Conservation (phyloP, 2,113 vertebrate genomes). For the Peromyscus californicus region DNA sequence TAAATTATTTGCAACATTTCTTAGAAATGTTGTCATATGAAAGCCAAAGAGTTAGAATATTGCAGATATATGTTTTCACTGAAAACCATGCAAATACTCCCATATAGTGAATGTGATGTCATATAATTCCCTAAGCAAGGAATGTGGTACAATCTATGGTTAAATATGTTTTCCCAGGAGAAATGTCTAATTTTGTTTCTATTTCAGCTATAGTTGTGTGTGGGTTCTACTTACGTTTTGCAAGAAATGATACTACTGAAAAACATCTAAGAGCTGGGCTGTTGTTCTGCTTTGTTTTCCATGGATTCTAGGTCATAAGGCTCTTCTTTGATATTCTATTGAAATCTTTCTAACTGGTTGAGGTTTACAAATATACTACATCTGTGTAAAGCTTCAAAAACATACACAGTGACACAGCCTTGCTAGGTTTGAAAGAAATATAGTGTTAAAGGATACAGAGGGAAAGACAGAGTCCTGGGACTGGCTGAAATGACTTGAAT, state of each 20-base stretch:
- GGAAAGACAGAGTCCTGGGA: not conserved
- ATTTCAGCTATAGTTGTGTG: not conserved
- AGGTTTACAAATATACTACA: not conserved
- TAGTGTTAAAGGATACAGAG: not conserved
- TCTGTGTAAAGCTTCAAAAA: not conserved
- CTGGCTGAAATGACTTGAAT: not conserved
- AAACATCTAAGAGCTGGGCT: not conserved
- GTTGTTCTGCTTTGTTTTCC: constrained; percentile 29
- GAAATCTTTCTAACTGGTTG: not conserved
- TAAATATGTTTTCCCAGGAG: not conserved
- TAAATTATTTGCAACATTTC: not conserved
- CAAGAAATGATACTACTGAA: not conserved
- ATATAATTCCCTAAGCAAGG: not conserved
- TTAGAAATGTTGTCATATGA: not conserved
- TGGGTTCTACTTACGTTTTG: not conserved
- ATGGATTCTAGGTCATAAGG: not conserved
- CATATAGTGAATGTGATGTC: not conserved
- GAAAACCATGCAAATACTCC: not conserved
- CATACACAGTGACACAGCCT: not conserved
- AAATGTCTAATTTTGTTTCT: not conserved
- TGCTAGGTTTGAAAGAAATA: not conserved
- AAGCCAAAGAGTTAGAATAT: not conserved
- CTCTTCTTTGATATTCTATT: not conserved
- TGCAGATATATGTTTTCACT: not conserved
- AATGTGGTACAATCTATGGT: not conserved